Conservation (phyloP, 2,113 vertebrate species). For the Cathartes aura region DNA sequence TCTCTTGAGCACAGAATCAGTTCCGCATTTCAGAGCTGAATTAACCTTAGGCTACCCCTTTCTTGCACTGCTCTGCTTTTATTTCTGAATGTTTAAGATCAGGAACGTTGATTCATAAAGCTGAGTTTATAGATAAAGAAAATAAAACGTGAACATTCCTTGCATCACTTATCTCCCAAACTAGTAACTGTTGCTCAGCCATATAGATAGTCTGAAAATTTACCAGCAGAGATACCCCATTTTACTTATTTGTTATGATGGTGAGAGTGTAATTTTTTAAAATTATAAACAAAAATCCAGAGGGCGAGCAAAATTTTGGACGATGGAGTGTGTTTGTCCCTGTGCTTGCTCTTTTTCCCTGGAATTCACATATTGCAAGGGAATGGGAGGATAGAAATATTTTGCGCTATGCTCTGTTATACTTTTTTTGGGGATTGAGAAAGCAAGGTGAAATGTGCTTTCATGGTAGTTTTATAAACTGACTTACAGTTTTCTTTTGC, state of each 20-base stretch:
- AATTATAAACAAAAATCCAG: background rate
- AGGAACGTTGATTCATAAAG: background rate
- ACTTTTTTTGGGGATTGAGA: background rate
- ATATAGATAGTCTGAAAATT: background rate
- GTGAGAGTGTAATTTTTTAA: rapidly evolving
- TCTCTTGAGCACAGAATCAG: background rate
- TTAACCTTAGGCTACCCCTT: slow-evolving; percentile 28
- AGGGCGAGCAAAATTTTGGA: background rate
- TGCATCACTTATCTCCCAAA: background rate
- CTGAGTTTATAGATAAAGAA: background rate
- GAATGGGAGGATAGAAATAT: background rate
- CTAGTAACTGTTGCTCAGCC: background rate
- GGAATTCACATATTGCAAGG: background rate
- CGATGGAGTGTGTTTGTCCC: background rate
- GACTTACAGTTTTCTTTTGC: background rate
- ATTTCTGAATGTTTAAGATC: background rate
- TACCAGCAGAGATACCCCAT: background rate
- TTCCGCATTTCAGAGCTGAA: background rate
- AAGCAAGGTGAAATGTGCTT: background rate
- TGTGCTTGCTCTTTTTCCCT: background rate
- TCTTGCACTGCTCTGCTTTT: background rate
- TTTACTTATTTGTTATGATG: background rate
- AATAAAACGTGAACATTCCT: background rate
- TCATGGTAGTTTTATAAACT: background rate
- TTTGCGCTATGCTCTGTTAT: background rate